These are phyloP conservation scores for Xylocopa sonorina DNA, from an alignment of 1,140 invertebrate genomes.

Conservation along the genomic window DNA sequence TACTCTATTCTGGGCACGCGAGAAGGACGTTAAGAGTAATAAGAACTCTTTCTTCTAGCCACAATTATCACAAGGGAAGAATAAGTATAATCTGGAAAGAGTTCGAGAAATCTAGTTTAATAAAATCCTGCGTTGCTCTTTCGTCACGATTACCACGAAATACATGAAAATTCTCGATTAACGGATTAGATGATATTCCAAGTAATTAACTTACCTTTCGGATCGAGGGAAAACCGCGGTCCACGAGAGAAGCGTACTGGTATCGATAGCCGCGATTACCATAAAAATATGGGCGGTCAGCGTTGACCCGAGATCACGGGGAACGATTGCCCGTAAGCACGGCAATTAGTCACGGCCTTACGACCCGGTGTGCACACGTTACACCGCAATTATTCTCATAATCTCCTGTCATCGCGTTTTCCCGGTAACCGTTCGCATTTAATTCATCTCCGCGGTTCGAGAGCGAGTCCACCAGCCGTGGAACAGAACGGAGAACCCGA, in stretches of 20 bases:
- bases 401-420: slow-evolving; percentile 69
- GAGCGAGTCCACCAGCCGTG: slow-evolving; percentile 27
- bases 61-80: too few species aligned
- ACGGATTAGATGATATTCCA: too few species aligned
- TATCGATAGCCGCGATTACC: slow-evolving; percentile 52
- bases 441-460: slow-evolving; percentile 38
- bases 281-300: slow-evolving; percentile 48
- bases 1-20: too few species aligned
- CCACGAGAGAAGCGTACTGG: not conserved
- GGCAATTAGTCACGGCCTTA: slow-evolving; percentile 66
- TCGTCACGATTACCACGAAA: too few species aligned
- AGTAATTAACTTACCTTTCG: too few species aligned
- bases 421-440: slow-evolving; percentile 58
- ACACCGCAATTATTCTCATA: slow-evolving; percentile 63
- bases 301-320: slow-evolving; percentile 51
- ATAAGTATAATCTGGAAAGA: too few species aligned
- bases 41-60: too few species aligned
- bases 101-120: too few species aligned
- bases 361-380: slow-evolving; percentile 29
- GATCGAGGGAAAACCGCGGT: too few species aligned
- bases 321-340: slow-evolving; percentile 45
- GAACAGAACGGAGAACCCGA: not conserved
- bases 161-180: too few species aligned
- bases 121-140: too few species aligned
- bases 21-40: too few species aligned